Evolutionary conservation across 2,113 vertebrate species (phyloP).

Genomic region (Etheostoma cragini): DNA sequence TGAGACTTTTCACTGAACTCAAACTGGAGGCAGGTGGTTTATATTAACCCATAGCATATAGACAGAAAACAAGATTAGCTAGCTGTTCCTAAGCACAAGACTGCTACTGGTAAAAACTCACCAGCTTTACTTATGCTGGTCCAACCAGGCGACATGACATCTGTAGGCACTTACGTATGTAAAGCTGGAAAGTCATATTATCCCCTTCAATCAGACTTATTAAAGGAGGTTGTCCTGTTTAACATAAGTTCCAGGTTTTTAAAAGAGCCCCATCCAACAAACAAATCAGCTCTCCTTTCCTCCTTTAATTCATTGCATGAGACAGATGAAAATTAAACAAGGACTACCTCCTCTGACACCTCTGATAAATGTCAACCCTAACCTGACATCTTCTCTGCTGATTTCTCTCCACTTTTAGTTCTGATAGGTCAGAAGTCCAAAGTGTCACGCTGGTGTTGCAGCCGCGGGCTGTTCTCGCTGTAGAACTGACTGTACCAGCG

Average conservation of each 20-base stretch:
- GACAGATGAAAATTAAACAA: conserved; percentile 1
- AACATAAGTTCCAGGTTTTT: neutral
- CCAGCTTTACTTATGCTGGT: neutral
- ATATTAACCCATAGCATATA: neutral
- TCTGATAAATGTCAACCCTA: conserved; percentile 26
- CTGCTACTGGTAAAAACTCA: neutral
- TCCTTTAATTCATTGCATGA: neutral
- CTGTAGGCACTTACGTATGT: conserved; percentile 17
- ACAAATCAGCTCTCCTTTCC: neutral
- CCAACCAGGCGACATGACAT: neutral
- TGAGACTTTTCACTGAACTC: conserved; percentile 4
- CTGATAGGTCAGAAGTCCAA: conserved; percentile 84
- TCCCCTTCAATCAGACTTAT: neutral
- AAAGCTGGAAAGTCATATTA: neutral
- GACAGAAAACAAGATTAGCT: neutral
- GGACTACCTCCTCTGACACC: neutral
- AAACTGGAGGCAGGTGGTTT: neutral
- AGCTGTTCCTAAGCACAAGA: neutral
- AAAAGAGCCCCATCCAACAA: neutral
- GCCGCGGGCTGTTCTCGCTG: conserved; percentile 82
- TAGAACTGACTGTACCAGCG: conserved; percentile 90
- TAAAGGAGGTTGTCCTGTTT: neutral
- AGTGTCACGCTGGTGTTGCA: conserved; percentile 67
- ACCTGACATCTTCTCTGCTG: conserved; percentile 18
- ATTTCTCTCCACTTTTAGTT: conserved; percentile 7